phyloP scores from a whole-genome alignment of 64 coral and sea anemone species.

The Astreopora myriophthalma region DNA sequence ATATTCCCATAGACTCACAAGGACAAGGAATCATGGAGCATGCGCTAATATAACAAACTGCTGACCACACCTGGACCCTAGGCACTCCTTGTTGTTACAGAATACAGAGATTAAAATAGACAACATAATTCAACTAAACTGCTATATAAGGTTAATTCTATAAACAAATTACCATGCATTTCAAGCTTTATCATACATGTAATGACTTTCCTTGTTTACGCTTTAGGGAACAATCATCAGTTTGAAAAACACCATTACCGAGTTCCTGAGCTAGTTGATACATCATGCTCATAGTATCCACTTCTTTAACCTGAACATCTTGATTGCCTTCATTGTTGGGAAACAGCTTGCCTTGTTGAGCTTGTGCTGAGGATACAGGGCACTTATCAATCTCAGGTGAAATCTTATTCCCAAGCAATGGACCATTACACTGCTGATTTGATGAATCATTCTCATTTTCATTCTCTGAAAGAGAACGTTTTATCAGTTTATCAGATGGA shows the following conservation, averaged over 20 bases:
- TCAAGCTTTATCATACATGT: neutral
- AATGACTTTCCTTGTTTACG: no score
- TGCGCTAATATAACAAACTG: no score
- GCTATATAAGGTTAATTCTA: no score
- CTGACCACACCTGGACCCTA: no score
- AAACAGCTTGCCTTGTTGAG: conserved; percentile 1
- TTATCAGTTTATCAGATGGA: neutral
- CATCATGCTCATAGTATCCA: conserved; percentile 31
- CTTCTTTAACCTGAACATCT: neutral
- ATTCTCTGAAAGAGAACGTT: neutral
- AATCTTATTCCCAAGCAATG: neutral
- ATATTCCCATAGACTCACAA: no score
- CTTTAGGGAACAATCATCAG: neutral
- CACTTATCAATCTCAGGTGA: neutral
- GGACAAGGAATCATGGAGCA: no score
- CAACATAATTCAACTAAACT: no score
- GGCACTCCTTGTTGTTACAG: no score
- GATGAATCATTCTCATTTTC: conserved; percentile 25
- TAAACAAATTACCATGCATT: neutral
- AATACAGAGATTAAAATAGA: no score
- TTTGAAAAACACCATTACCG: neutral
- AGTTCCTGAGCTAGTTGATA: conserved; percentile 23
- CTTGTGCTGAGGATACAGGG: neutral
- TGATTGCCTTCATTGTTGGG: neutral
- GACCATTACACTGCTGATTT: conserved; percentile 9